Evolutionary conservation across 2,888 invertebrate species (phyloP), one percentile per base, ranked within the genome.

Genomic region (Caenorhabditis imperialis): DNA sequence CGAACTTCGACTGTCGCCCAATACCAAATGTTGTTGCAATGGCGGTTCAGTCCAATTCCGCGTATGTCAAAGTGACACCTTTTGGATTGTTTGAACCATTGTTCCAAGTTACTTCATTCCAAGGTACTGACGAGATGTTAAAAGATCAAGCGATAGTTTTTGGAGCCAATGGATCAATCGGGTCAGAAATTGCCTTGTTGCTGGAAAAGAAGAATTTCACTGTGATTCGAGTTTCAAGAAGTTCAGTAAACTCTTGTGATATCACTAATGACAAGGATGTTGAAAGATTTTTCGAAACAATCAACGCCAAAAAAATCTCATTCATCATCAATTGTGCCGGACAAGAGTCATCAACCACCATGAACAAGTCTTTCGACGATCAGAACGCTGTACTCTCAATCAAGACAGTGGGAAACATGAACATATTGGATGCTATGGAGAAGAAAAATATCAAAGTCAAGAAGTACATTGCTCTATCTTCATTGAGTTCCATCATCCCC

Each of bases 401-500:
- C 5, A 81, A 82, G 53, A 71, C 77, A 18, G 6, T 7, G 3
- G 74, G 81, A 5, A 80, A 77, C 8, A 0, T 40, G 10, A 79
- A 81, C 37, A 67, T 82, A 23, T 10, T 79, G 18, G 10, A 50
- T 10, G 60, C 60, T 10, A 16, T 82, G 14, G 65, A 62, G 30
- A 45, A 71, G n/a, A 30, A 22, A 2, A 27, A 47, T 1, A 54
- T 70, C 3, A 8, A 23, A 3, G 71, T 84, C 1, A 72, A 75
- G 5, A 71, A 74, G 7, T 67, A 81, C 6, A 65, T 85, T 10
- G 50, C 79, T 23, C 73, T 72, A 4, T 84, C 85, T 12, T 85
- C 85, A 0, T 44, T 85, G 25, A 81, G 78, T 33, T 77, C 81
- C 6, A 37, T 81, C 12, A 57, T 81, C 1, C 78, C 81, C n/a